Evolutionary conservation across 2,888 invertebrate species (phyloP).

Genomic region (Euproctis similis): DNA sequence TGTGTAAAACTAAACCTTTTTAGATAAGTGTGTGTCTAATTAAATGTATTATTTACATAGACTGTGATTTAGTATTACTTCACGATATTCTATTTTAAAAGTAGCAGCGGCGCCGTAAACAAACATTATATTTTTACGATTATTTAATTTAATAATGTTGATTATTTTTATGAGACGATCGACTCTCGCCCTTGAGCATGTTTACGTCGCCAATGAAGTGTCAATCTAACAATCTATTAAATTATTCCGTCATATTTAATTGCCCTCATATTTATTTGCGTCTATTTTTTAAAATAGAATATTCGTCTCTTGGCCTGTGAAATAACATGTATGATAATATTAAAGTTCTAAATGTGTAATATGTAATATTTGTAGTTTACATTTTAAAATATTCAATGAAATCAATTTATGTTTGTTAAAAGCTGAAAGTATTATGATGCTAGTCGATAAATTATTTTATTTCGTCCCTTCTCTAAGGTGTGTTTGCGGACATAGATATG

Average conservation of each 20-base stretch:
- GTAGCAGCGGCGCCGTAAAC: slow-evolving; percentile 25
- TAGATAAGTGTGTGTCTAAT: slow-evolving; percentile 58
- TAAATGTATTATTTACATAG: slow-evolving; percentile 67
- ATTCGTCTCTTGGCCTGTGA: slow-evolving; percentile 58
- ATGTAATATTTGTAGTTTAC: slow-evolving; percentile 18
- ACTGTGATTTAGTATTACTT: slow-evolving; percentile 74
- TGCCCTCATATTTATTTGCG: too few relatives aligned
- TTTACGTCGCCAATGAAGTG: too few relatives aligned
- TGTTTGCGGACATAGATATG: too few relatives aligned
- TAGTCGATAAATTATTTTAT: too few relatives aligned
- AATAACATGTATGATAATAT: slow-evolving; percentile 25
- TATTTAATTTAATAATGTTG: too few relatives aligned
- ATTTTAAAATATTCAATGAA: slow-evolving; percentile 27
- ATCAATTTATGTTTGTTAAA: slow-evolving; percentile 32
- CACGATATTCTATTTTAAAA: slow-evolving; percentile 69
- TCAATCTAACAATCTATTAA: too few relatives aligned
- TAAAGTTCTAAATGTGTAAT: slow-evolving; percentile 38
- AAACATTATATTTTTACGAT: too few relatives aligned
- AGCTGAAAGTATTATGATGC: slow-evolving; percentile 67
- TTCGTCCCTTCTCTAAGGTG: too few relatives aligned
- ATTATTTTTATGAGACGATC: too few relatives aligned
- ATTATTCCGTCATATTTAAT: too few relatives aligned
- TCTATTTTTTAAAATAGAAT: slow-evolving; percentile 56
- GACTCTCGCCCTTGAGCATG: too few relatives aligned
- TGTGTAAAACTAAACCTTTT: slow-evolving; percentile 38